These are phyloP conservation scores for Syrmaticus mikado DNA, from an alignment of 2,113 vertebrate species.

Conservation along the genomic window DNA sequence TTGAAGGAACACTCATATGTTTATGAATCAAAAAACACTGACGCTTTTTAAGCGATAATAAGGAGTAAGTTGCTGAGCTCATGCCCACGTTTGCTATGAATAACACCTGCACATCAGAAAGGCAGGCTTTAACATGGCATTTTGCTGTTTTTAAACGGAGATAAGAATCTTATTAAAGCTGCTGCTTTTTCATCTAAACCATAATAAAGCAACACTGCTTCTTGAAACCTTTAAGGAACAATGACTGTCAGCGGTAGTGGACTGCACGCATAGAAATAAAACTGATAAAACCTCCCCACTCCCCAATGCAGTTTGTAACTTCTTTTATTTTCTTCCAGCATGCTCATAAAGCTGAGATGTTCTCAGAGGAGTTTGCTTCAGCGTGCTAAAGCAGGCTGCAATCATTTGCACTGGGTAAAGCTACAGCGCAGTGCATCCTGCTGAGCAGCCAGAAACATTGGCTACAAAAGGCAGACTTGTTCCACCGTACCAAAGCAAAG, in stretches of 20 bases:
- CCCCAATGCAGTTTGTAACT: neutral
- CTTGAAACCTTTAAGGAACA: neutral
- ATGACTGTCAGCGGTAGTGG: neutral
- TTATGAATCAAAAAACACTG: neutral
- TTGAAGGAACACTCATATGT: neutral
- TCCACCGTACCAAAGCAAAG: neutral
- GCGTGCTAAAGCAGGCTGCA: neutral
- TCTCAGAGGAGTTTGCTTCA: neutral
- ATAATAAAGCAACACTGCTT: neutral
- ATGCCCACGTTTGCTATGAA: neutral
- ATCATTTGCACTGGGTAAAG: neutral
- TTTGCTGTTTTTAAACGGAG: neutral
- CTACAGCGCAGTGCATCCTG: neutral
- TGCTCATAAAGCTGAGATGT: neutral
- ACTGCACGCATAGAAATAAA: neutral
- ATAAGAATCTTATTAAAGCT: neutral
- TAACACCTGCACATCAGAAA: neutral
- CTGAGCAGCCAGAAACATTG: neutral
- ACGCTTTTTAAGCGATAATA: neutral
- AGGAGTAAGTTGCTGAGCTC: neutral
- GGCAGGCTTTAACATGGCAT: neutral
- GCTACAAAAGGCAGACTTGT: neutral
- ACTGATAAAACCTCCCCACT: fast-evolving
- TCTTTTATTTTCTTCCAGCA: neutral
- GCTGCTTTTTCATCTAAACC: neutral